Evolutionary conservation across 1,140 invertebrate genomes (phyloP), one percentile per base, ranked within the genome.

Genomic region (Drosophila punjabiensis): DNA sequence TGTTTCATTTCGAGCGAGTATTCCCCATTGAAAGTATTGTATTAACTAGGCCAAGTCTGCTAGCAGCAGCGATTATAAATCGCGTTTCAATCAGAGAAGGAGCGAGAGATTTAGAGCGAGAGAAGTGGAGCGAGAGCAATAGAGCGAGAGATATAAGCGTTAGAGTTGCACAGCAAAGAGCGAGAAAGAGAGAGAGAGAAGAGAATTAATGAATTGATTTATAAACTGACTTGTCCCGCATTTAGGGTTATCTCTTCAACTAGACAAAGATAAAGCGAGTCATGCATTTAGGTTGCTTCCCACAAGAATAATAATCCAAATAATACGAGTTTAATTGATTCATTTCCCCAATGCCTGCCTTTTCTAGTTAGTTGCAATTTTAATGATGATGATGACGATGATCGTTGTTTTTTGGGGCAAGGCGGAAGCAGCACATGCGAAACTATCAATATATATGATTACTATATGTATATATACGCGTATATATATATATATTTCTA

Each of bases 351-450:
- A n/a, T 0, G 33, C 43, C 66, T 45, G 59, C 73, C 73, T 56
- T 64, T 56, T 76, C 41, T 76, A 76, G 73, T 76, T 76, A 76
- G 73, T 76, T 76, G 71, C 73, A 76, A 76, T 76, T 76, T 55
- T 28, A 20, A 58, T 11, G 50, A 69, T 53, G 39, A 56, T 65
- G 18, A n/a, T n/a, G n/a, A n/a, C n/a, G n/a, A 53, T 53, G 30
- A 55, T 35, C 24, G 28, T 67, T 67, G 32, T 50, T 20, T 20
- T 62, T 50, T 24, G 70, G 67, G 68, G 63, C 48, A 45, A 50
- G 33, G 8, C 60, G 48, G n/a, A 69, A n/a, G 41, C 35, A 24
- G 37, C 18, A 50, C 33, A 63, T 39, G 66, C 43, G 6, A 41
- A 41, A 71, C 69, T 73, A 70, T 73, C 66, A 39, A 32, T 33